Conservation (phyloP, 2,113 vertebrate species). For the Semnopithecus entellus region DNA sequence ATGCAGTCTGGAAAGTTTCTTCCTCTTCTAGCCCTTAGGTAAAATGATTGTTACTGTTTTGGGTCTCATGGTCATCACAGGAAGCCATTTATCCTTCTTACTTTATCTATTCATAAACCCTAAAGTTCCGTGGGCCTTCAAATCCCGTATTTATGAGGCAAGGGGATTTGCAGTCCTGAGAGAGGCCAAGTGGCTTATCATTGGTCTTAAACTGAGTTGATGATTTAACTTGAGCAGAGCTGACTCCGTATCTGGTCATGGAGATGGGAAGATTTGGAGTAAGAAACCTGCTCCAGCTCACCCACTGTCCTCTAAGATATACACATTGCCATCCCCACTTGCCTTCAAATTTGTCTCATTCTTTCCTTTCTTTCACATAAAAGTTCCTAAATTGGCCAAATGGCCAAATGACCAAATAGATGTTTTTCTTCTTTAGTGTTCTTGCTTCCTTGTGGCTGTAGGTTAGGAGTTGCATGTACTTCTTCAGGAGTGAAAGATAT, state of each 20-base stretch:
- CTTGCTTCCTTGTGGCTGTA: neutral
- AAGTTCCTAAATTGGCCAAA: neutral
- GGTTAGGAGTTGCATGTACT: neutral
- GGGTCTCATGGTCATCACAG: neutral
- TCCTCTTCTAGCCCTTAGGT: neutral
- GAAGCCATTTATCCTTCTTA: neutral
- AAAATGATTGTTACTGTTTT: neutral
- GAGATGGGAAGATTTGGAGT: neutral
- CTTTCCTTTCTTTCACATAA: slow-evolving; percentile 5
- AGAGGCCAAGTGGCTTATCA: neutral
- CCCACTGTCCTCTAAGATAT: neutral
- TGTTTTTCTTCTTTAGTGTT: neutral
- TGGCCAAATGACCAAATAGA: neutral
- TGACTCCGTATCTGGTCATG: neutral
- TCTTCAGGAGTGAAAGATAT: neutral
- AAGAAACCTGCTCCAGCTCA: neutral
- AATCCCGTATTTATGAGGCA: slow-evolving; percentile 18
- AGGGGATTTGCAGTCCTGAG: neutral
- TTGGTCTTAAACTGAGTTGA: slow-evolving; percentile 6
- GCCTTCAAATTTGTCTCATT: neutral
- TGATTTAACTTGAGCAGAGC: neutral
- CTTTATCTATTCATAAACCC: neutral
- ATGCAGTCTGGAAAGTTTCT: neutral
- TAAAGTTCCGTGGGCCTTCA: neutral
- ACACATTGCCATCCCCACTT: neutral